Conservation (phyloP, 2,888 invertebrate genomes). For the Epistrophe eligans region DNA sequence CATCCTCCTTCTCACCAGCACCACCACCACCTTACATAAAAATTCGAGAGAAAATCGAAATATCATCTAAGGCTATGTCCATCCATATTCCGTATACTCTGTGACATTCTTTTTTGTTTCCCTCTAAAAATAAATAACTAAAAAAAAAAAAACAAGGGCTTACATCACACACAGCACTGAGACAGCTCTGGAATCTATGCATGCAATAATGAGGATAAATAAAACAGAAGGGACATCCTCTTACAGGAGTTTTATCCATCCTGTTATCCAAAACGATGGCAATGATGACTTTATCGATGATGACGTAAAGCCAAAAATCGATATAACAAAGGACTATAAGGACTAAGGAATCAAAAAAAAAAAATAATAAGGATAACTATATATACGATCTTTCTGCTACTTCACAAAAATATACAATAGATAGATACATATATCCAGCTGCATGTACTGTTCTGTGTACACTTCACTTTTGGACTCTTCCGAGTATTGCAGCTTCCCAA, state of each 20-base stretch:
- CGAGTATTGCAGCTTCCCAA: conserved; percentile 9
- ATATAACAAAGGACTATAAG: conserved; percentile 32
- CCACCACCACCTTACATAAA: conserved; percentile 4
- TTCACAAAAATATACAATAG: background rate
- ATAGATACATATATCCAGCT: background rate
- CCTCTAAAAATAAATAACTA: conserved; percentile 17
- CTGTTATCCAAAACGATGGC: conserved; percentile 57
- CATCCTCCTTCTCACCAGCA: background rate
- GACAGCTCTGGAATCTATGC: conserved; percentile 47
- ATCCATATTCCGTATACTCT: conserved; percentile 28
- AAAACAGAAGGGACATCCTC: conserved; percentile 67
- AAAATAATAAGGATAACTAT: background rate
- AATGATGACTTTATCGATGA: conserved; percentile 61
- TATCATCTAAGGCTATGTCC: conserved; percentile 35
- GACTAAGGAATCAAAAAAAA: background rate
- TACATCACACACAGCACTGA: conserved; percentile 60
- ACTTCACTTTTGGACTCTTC: conserved; percentile 1
- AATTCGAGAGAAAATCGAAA: conserved; percentile 22
- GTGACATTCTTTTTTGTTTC: conserved; percentile 22
- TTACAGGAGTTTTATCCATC: conserved; percentile 60
- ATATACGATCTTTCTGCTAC: background rate
- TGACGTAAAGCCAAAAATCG: conserved; percentile 66
- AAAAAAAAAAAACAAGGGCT: conserved; percentile 24
- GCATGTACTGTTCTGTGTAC: conserved; percentile 13
- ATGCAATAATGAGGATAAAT: conserved; percentile 71